Conservation (phyloP, 2,113 vertebrate species). For the Fukomys damarensis region DNA sequence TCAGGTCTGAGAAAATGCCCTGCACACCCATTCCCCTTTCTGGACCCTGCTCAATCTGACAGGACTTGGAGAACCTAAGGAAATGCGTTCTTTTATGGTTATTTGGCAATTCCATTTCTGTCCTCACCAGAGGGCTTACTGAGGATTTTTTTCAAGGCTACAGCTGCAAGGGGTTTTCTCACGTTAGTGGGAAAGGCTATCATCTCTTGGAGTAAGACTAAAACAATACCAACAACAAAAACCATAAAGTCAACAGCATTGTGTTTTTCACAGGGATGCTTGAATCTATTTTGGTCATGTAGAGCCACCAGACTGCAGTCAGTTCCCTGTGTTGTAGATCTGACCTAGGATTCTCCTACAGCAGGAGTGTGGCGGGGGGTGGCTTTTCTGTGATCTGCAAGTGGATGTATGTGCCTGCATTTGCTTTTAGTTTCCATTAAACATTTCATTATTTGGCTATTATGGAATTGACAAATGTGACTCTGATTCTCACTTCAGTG, state of each 20-base stretch:
- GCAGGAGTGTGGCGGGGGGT: background rate
- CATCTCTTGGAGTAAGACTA: slow-evolving; percentile 47
- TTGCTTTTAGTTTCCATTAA: background rate
- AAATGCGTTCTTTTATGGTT: background rate
- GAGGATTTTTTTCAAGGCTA: slow-evolving; percentile 61
- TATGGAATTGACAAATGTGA: background rate
- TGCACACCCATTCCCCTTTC: background rate
- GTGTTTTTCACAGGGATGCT: slow-evolving; percentile 58
- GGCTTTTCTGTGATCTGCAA: background rate
- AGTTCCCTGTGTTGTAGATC: background rate
- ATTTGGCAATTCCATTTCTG: slow-evolving; percentile 41
- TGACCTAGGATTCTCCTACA: background rate
- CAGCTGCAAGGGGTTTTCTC: slow-evolving; percentile 65
- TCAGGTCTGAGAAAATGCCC: background rate
- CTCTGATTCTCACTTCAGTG: background rate
- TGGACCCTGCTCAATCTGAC: background rate
- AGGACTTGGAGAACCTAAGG: background rate
- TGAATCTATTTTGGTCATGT: slow-evolving; percentile 37
- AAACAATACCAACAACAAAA: too few relatives aligned
- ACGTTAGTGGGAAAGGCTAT: slow-evolving; percentile 50
- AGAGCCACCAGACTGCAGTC: background rate
- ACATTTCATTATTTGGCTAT: slow-evolving; percentile 32
- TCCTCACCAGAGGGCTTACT: background rate
- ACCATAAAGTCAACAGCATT: slow-evolving; percentile 60
- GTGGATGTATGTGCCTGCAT: background rate